Evolutionary conservation across 2,888 invertebrate species (phyloP).

Genomic region (Drosophila koepferae): DNA sequence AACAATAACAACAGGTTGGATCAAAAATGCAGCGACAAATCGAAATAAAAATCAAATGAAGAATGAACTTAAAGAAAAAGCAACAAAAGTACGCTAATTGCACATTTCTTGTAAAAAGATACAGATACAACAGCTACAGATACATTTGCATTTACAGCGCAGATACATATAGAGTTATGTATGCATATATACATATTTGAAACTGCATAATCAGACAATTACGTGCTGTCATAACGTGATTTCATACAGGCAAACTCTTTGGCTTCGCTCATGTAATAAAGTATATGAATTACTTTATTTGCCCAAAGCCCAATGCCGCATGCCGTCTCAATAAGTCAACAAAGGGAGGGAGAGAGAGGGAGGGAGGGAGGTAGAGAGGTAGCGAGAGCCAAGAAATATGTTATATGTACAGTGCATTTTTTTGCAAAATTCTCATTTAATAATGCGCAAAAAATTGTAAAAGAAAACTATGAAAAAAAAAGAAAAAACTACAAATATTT

Average conservation of each 20-base stretch:
- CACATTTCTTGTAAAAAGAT: constrained; percentile 53
- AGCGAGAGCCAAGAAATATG: background rate
- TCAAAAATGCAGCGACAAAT: constrained; percentile 25
- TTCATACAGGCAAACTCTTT: constrained; percentile 22
- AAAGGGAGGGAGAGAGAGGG: constrained; percentile 6
- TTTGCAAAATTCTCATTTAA: constrained; percentile 9
- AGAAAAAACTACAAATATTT: constrained; percentile 22
- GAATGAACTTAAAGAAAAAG: constrained; percentile 3
- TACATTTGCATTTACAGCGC: constrained; percentile 4
- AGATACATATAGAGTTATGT: constrained; percentile 1
- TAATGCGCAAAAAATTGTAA: constrained; percentile 27
- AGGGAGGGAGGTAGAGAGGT: no score
- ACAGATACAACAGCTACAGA: constrained; percentile 16
- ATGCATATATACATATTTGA: background rate
- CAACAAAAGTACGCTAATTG: constrained; percentile 49
- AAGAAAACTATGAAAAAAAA: constrained; percentile 8
- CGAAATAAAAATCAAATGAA: background rate
- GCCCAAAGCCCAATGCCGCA: constrained; percentile 1
- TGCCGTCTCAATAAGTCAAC: constrained; percentile 21
- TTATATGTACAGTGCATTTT: background rate
- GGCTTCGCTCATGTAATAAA: constrained; percentile 19
- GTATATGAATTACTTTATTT: constrained; percentile 9
- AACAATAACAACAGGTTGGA: constrained; percentile 20
- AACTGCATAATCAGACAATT: constrained; percentile 61
- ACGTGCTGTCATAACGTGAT: constrained; percentile 40